phyloP scores from a whole-genome alignment of 2,888 invertebrate genomes.

The Drosophila engyochracea region DNA sequence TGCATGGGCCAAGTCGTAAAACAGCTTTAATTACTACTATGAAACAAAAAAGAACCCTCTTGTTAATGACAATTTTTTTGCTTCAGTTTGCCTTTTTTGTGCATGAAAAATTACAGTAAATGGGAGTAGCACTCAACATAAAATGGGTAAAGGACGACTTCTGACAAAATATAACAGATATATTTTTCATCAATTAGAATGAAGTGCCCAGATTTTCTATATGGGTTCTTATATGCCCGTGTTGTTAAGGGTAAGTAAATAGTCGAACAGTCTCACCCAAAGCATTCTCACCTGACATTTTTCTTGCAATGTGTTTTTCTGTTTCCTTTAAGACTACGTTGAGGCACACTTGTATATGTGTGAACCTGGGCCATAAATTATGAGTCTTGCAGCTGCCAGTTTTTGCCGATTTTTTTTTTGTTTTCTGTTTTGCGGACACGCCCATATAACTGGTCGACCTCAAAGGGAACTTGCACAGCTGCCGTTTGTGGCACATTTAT shows the following conservation, averaged over 20 bases:
- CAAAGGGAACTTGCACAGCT: constrained; percentile 35
- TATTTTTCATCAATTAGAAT: no score
- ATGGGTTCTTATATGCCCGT: neutral
- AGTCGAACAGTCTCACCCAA: neutral
- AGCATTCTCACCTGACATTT: neutral
- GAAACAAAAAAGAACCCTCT: neutral
- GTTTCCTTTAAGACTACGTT: constrained; percentile 24
- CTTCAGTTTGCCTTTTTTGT: neutral
- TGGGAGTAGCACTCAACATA: neutral
- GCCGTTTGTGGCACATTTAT: constrained; percentile 44
- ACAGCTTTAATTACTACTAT: constrained; percentile 54
- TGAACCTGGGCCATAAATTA: constrained; percentile 64
- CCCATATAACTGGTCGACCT: constrained; percentile 41
- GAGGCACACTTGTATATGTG: constrained; percentile 31
- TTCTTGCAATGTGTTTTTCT: constrained; percentile 19
- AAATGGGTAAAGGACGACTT: neutral
- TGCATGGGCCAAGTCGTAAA: constrained; percentile 23
- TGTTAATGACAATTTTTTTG: constrained; percentile 38
- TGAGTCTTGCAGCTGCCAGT: constrained; percentile 63
- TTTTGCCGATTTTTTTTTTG: constrained; percentile 45
- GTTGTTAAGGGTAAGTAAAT: neutral
- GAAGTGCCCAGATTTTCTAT: neutral
- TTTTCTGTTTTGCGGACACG: constrained; percentile 35
- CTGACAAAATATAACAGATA: neutral
- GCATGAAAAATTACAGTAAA: constrained; percentile 1